Conservation (phyloP, 1,140 invertebrate species). For the Habropoda laboriosa region DNA sequence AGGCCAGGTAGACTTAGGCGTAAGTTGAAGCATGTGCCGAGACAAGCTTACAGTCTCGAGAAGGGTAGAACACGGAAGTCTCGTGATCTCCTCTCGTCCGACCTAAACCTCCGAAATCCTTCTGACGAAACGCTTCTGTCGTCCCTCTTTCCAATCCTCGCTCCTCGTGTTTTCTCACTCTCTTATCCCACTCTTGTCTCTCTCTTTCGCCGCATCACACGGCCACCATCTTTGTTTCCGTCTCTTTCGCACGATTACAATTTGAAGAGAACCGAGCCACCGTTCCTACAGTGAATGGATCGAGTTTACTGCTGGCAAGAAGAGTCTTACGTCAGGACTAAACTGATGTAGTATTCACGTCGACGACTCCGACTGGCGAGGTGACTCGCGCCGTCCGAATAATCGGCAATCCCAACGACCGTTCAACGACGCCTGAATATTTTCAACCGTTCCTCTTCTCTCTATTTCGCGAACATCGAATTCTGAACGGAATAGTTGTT, state of each 20-base stretch:
- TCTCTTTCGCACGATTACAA: slow-evolving; percentile 56
- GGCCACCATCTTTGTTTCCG: slow-evolving; percentile 8
- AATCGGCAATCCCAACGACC: neutral
- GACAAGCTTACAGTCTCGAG: slow-evolving; percentile 55
- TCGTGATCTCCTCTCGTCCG: slow-evolving; percentile 58
- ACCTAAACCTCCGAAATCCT: slow-evolving; percentile 62
- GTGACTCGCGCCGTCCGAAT: slow-evolving; percentile 1
- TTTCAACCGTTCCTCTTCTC: neutral
- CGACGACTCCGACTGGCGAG: neutral
- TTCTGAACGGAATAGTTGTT: too few species aligned
- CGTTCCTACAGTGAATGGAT: slow-evolving; percentile 34
- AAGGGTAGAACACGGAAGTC: slow-evolving; percentile 57
- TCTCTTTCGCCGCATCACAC: neutral
- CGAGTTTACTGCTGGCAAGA: slow-evolving; percentile 40
- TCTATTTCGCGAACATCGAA: too few species aligned
- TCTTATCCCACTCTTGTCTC: slow-evolving; percentile 15
- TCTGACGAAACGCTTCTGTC: slow-evolving; percentile 55
- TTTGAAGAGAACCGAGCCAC: slow-evolving; percentile 43
- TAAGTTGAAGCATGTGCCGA: slow-evolving; percentile 35
- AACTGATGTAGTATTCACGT: slow-evolving; percentile 54
- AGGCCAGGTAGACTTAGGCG: slow-evolving; percentile 1
- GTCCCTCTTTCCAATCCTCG: slow-evolving; percentile 49
- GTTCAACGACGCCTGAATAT: slow-evolving; percentile 5
- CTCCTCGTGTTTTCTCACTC: slow-evolving; percentile 57
- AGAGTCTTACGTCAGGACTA: slow-evolving; percentile 32